Conservation (phyloP, 2,113 vertebrate species). For the Scartelaos histophorus region DNA sequence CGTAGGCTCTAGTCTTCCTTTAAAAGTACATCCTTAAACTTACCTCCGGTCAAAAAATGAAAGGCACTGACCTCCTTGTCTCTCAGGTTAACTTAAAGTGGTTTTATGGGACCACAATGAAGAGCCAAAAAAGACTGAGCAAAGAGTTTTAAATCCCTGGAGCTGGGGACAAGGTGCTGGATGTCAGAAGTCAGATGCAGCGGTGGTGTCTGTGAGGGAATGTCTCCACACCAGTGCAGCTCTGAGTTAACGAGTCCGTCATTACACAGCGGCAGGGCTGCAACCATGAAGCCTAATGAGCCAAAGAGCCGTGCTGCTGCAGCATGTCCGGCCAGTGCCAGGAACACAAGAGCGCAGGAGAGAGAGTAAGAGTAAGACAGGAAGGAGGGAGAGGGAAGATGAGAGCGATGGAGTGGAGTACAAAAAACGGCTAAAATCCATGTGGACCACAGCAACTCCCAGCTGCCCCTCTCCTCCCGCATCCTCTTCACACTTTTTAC, state of each 20-base stretch:
- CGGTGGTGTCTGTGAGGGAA: slow-evolving; percentile 45
- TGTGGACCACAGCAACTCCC: slow-evolving; percentile 73
- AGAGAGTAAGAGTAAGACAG: slow-evolving; percentile 33
- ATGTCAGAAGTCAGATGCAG: slow-evolving; percentile 39
- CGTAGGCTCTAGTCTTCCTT: slow-evolving; percentile 39
- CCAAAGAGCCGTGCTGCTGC: slow-evolving; percentile 74
- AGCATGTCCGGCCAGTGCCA: slow-evolving; percentile 76
- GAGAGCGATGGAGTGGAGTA: slow-evolving; percentile 60
- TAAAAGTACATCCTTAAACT: slow-evolving; percentile 61
- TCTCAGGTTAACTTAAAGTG: slow-evolving; percentile 42
- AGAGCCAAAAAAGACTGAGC: slow-evolving; percentile 33
- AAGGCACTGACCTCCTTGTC: slow-evolving; percentile 44
- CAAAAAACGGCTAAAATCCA: slow-evolving; percentile 70
- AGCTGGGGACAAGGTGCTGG: slow-evolving; percentile 44
- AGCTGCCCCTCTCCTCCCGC: slow-evolving; percentile 60
- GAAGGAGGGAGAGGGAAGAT: slow-evolving; percentile 45
- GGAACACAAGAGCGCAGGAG: slow-evolving; percentile 62
- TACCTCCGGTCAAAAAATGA: slow-evolving; percentile 61
- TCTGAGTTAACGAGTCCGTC: slow-evolving; percentile 72
- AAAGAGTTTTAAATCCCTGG: slow-evolving; percentile 60
- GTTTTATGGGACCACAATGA: slow-evolving; percentile 14
- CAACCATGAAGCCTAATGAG: slow-evolving; percentile 77
- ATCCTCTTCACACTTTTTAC: slow-evolving; percentile 56
- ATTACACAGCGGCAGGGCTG: slow-evolving; percentile 70
- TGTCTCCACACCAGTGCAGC: slow-evolving; percentile 50